Evolutionary conservation across 2,113 vertebrate genomes (phyloP).

Genomic region (Larimichthys polyactis): DNA sequence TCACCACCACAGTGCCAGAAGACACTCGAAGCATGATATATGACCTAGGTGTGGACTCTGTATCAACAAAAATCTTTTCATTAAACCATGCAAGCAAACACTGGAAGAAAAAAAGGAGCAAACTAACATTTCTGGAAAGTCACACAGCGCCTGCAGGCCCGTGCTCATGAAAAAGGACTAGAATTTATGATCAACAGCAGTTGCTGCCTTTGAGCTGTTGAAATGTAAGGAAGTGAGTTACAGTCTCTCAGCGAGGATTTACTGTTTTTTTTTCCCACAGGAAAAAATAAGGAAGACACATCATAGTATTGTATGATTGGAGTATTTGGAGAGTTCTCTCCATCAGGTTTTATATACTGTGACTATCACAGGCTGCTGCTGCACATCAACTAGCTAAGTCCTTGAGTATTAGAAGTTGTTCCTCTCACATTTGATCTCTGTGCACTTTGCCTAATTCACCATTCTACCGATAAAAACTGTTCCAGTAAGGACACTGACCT

Average conservation of each 20-base stretch:
- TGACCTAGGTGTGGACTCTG: conserved; percentile 30
- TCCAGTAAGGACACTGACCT: conserved; percentile 8
- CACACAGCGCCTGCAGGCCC: conserved; percentile 4
- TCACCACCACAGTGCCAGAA: conserved; percentile 78
- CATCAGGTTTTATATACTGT: conserved; percentile 12
- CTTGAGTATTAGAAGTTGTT: neutral
- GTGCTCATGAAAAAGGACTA: conserved; percentile 44
- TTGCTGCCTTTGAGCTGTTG: conserved; percentile 4
- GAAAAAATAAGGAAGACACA: conserved; percentile 37
- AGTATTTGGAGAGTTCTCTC: conserved; percentile 24
- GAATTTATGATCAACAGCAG: conserved; percentile 55
- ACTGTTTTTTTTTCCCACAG: conserved; percentile 32
- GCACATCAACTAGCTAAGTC: conserved; percentile 3
- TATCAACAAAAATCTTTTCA: conserved; percentile 54
- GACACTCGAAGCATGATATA: conserved; percentile 58
- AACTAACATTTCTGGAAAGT: conserved; percentile 34
- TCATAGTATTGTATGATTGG: conserved; percentile 18
- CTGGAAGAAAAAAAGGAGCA: neutral
- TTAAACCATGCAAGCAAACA: conserved; percentile 12
- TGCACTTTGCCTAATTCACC: conserved; percentile 7
- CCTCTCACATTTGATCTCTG: conserved; percentile 17
- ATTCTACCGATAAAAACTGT: conserved; percentile 17
- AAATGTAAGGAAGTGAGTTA: conserved; percentile 48
- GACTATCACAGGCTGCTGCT: conserved; percentile 11
- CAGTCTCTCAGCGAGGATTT: conserved; percentile 53